Evolutionary conservation across 2,113 vertebrate species (phyloP).

Genomic region (Myiopsitta monachus): DNA sequence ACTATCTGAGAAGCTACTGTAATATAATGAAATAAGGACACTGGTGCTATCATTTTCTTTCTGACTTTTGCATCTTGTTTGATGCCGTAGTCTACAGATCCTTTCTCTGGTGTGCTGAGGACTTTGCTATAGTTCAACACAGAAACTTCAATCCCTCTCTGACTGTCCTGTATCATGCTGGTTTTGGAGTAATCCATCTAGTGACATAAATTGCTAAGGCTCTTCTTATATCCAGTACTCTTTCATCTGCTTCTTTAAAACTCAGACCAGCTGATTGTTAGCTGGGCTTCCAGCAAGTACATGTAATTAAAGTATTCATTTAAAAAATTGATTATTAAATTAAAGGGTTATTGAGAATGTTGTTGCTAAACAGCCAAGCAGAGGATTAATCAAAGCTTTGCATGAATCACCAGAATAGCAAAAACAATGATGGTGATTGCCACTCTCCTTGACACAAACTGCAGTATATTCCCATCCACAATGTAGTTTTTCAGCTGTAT

Average conservation of each 20-base stretch:
- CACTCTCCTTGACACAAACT: background rate
- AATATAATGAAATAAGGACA: background rate
- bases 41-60: background rate
- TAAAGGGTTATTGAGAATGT: background rate
- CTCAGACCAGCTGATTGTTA: background rate
- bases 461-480: background rate
- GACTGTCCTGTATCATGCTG: background rate
- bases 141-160: background rate
- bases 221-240: background rate
- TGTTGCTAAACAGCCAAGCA: slow-evolving; percentile 1
- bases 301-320: background rate
- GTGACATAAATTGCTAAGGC: background rate
- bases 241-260: background rate
- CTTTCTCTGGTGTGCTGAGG: background rate
- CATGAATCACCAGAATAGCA: background rate
- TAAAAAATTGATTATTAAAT: background rate
- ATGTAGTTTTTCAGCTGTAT: background rate
- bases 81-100: background rate
- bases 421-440: background rate
- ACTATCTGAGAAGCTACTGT: background rate
- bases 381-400: background rate
- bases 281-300: background rate
- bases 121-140: background rate
- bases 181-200: background rate
- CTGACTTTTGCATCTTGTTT: background rate